phyloP scores from a whole-genome alignment of 2,888 invertebrate species.

The Leptothorax acervorum region DNA sequence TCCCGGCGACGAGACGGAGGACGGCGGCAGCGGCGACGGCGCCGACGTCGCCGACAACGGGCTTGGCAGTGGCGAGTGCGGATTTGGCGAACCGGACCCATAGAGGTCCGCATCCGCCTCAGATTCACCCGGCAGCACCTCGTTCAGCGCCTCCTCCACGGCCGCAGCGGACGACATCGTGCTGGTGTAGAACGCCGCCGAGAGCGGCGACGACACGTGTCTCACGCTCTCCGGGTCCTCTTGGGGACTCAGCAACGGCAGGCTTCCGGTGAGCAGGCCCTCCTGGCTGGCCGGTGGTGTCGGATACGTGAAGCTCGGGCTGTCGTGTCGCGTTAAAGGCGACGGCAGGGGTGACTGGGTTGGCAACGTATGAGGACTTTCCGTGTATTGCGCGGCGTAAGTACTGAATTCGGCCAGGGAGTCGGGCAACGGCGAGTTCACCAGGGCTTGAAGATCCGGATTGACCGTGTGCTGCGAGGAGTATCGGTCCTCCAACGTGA shows the following conservation, averaged over 20 bases:
- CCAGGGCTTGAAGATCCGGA: slow-evolving; percentile 91
- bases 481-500: slow-evolving; percentile 86
- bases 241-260: slow-evolving; percentile 84
- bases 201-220: slow-evolving; percentile 92
- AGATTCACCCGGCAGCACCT: slow-evolving; percentile 93
- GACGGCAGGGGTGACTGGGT: slow-evolving; percentile 89
- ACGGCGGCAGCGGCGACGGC: slow-evolving; percentile 86
- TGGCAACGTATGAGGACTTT: slow-evolving; percentile 85
- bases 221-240: slow-evolving; percentile 89
- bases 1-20: slow-evolving; percentile 83
- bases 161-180: slow-evolving; percentile 95
- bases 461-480: slow-evolving; percentile 88
- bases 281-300: slow-evolving; percentile 96
- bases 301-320: slow-evolving; percentile 93
- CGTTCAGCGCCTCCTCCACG: slow-evolving; percentile 94
- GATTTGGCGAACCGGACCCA: slow-evolving; percentile 85
- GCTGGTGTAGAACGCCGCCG: slow-evolving; percentile 93
- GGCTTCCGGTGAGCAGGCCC: slow-evolving; percentile 89
- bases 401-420: slow-evolving; percentile 94
- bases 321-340: slow-evolving; percentile 88
- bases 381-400: slow-evolving; percentile 87
- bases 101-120: slow-evolving; percentile 86
- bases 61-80: slow-evolving; percentile 88
- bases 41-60: slow-evolving; percentile 89
- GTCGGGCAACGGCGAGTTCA: slow-evolving; percentile 93